Percentiles rank a stretch among this genome's conserved stretches.
phyloP scores from a whole-genome alignment of 2,888 invertebrate genomes.

The Eugnorisma glareosa region DNA sequence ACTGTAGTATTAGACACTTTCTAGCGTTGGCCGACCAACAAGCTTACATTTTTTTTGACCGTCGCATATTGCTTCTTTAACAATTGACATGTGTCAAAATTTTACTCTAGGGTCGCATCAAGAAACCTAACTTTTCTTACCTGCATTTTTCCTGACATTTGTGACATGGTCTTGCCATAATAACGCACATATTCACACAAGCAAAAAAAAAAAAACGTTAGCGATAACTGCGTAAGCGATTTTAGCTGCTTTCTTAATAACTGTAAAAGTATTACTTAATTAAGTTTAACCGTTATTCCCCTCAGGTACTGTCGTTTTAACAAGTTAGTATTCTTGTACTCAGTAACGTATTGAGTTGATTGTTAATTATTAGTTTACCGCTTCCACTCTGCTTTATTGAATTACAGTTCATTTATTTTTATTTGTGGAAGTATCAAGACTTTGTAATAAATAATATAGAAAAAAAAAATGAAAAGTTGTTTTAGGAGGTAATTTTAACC shows the following conservation, averaged over 20 bases:
- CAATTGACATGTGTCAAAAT: conserved; percentile 10
- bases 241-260: conserved; percentile 15
- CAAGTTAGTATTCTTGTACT: conserved; percentile 65
- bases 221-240: background rate
- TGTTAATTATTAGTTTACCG: conserved; percentile 47
- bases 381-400: conserved; percentile 33
- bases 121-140: background rate
- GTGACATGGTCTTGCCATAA: conserved; percentile 41
- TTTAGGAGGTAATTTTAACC: background rate
- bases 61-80: background rate
- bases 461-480: background rate
- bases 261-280: conserved; percentile 25
- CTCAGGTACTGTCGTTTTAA: conserved; percentile 65
- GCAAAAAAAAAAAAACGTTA: conserved; percentile 6
- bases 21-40: background rate
- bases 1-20: background rate
- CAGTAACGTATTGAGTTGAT: conserved; percentile 43
- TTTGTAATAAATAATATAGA: background rate
- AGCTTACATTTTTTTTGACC: conserved; percentile 4
- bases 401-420: conserved; percentile 14
- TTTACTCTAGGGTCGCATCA: background rate
- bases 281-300: conserved; percentile 37
- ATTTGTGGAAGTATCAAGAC: conserved; percentile 21
- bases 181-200: conserved; percentile 23
- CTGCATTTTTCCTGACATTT: conserved; percentile 37